Conservation (phyloP, 2,113 vertebrate species). For the Orthonyx spaldingii region DNA sequence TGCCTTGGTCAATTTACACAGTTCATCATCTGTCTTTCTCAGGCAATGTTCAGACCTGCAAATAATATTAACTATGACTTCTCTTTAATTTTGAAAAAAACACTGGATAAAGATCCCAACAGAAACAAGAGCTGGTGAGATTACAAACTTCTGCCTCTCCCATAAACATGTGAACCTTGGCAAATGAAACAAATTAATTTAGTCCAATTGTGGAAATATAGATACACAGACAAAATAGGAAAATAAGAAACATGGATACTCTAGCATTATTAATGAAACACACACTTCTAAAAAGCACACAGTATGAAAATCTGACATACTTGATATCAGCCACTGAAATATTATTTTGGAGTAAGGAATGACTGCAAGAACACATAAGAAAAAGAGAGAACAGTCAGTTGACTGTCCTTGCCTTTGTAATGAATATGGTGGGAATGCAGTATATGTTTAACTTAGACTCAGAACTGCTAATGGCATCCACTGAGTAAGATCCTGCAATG, state of each 20-base stretch:
- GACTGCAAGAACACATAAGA: not conserved
- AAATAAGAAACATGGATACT: not conserved
- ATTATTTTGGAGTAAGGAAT: not conserved
- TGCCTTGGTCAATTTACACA: not conserved
- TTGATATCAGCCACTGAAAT: not conserved
- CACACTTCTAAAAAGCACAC: not conserved
- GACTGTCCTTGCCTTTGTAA: not conserved
- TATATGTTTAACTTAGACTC: not conserved
- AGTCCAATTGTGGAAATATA: not conserved
- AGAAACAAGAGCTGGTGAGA: not conserved
- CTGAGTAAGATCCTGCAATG: not conserved
- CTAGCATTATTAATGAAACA: not conserved
- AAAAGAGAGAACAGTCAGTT: not conserved
- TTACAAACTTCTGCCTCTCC: not conserved
- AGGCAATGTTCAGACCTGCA: conserved; percentile 42
- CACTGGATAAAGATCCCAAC: not conserved
- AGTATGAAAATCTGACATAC: not conserved
- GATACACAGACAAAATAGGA: no score
- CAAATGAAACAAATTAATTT: not conserved
- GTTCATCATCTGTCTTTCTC: conserved; percentile 1
- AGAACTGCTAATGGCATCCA: not conserved
- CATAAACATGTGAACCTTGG: not conserved
- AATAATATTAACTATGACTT: conserved; percentile 34
- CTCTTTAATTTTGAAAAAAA: not conserved
- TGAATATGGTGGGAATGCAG: not conserved